Evolutionary conservation across 1,140 invertebrate species (phyloP).

Genomic region (Pseudomyrmex concolor): DNA sequence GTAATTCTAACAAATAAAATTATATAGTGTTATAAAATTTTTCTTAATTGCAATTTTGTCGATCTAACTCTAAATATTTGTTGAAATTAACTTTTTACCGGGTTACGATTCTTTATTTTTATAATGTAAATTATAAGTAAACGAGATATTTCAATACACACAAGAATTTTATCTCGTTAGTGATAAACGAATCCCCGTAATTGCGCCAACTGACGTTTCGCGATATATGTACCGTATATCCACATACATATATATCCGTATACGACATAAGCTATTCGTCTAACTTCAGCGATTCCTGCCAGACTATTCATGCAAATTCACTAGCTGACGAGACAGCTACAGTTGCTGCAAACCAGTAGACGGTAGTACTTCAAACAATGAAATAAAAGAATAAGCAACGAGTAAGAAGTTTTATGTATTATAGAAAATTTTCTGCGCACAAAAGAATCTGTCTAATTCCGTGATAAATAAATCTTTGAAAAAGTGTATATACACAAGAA

Average conservation of each 20-base stretch:
- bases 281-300: conserved; percentile 54
- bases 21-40: not conserved
- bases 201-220: conserved; percentile 56
- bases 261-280: conserved; percentile 53
- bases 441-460: not conserved
- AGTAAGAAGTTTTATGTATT: conserved; percentile 1
- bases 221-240: conserved; percentile 29
- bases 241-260: not conserved
- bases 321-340: conserved; percentile 54
- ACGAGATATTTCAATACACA: not conserved
- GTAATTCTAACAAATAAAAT: not conserved
- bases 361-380: conserved; percentile 35
- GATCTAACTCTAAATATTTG: not conserved
- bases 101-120: not conserved
- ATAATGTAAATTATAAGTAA: not conserved
- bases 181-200: conserved; percentile 44
- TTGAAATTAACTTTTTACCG: not conserved
- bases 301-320: conserved; percentile 58
- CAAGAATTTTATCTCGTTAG: conserved; percentile 33
- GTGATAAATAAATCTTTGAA: conserved; percentile 22
- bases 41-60: not conserved
- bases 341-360: conserved; percentile 39
- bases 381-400: conserved; percentile 35
- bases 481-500: too few species aligned
- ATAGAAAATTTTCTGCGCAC: conserved; percentile 4